Conservation (phyloP, 2,113 vertebrate species). For the Scortum barcoo region DNA sequence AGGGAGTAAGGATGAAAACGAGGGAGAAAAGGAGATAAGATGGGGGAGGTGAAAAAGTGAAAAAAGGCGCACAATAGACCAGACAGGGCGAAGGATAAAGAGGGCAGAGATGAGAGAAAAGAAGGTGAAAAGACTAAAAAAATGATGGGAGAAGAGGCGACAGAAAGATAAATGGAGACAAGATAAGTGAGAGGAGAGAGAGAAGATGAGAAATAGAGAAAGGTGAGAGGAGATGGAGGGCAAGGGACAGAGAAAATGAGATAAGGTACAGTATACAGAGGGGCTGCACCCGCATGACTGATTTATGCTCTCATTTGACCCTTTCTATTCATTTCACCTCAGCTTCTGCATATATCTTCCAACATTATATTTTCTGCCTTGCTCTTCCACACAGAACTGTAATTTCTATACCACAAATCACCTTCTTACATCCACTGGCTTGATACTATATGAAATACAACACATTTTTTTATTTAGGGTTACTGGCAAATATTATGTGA, state of each 20-base stretch:
- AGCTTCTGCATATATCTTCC: neutral
- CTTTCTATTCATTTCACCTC: constrained; percentile 13
- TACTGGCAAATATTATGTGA: neutral
- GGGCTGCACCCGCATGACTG: constrained; percentile 2
- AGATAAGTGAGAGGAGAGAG: constrained; percentile 52
- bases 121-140: constrained; percentile 49
- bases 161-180: constrained; percentile 64
- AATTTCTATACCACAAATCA: neutral
- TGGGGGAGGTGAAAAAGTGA: neutral
- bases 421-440: neutral
- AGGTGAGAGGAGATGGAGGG: constrained; percentile 37
- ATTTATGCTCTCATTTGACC: constrained; percentile 32
- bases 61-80: constrained; percentile 14
- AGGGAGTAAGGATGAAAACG: constrained; percentile 3
- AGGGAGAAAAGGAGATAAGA: constrained; percentile 15
- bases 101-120: constrained; percentile 35
- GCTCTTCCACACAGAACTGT: constrained; percentile 1
- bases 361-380: neutral
- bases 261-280: constrained; percentile 15
- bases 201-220: constrained; percentile 44
- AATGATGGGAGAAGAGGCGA: constrained; percentile 45
- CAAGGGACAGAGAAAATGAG: constrained; percentile 21
- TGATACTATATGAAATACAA: neutral
- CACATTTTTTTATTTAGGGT: neutral
- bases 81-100: constrained; percentile 38